A percentile compares a stretch with the other conserved stretches of the same genome.
These are phyloP conservation scores for Anas georgica DNA, from an alignment of 2,797 vertebrate species.

Conservation along the genomic window DNA sequence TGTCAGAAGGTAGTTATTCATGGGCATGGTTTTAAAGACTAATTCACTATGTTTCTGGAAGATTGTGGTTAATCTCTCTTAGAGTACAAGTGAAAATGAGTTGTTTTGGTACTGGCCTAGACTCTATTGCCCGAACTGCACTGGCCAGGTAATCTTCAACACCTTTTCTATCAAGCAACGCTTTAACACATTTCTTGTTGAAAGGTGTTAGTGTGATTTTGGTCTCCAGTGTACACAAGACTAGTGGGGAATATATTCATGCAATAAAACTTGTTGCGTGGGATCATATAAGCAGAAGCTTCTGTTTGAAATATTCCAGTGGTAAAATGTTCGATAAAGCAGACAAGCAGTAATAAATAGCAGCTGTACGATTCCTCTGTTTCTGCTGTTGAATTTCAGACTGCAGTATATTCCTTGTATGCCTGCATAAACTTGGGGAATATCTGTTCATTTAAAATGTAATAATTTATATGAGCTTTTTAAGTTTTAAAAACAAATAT, in stretches of 20 bases:
- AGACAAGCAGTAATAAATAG: not conserved
- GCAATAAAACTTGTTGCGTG: not conserved
- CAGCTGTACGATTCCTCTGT: not conserved
- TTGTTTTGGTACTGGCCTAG: not conserved
- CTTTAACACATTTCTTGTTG: not conserved
- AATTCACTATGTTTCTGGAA: not conserved
- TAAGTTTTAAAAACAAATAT: not conserved
- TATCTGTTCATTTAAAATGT: not conserved
- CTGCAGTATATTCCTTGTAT: not conserved
- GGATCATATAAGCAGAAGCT: not conserved
- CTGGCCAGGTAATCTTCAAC: not conserved
- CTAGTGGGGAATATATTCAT: not conserved
- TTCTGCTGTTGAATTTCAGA: not conserved
- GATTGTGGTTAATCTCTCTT: not conserved
- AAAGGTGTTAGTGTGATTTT: not conserved
- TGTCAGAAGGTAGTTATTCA: not conserved
- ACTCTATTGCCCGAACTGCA: not conserved
- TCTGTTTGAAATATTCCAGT: not conserved
- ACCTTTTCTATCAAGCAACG: not conserved
- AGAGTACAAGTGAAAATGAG: not conserved
- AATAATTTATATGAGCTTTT: not conserved
- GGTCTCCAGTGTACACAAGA: not conserved
- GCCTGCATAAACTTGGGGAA: not conserved
- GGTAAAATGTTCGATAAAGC: not conserved
- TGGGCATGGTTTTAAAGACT: not conserved